Percentiles rank a stretch among this genome's conserved stretches.
Evolutionary conservation across 2,797 vertebrate species (phyloP).

Genomic region (Chloroceryle inda): DNA sequence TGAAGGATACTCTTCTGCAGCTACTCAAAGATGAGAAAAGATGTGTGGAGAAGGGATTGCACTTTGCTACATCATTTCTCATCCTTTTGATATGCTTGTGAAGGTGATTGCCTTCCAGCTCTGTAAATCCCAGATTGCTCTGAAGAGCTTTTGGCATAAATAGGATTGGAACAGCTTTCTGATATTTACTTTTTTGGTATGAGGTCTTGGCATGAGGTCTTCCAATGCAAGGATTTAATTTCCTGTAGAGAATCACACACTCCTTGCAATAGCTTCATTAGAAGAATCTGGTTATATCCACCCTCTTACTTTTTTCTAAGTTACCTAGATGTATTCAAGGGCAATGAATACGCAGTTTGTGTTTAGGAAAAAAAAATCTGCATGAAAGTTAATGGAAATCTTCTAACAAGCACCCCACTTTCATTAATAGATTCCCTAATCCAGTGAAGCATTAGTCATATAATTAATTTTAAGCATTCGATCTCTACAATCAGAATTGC

Average conservation of each 20-base stretch:
- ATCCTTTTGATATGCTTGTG: neutral
- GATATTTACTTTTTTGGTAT: neutral
- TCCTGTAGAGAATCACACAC: neutral
- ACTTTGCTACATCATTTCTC: neutral
- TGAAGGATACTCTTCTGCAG: neutral
- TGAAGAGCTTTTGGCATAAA: neutral
- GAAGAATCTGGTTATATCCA: neutral
- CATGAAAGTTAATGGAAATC: constrained; percentile 55
- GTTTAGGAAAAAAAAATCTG: constrained; percentile 19
- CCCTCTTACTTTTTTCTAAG: neutral
- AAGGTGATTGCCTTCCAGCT: accelerated
- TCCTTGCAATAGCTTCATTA: neutral
- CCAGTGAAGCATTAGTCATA: constrained; percentile 62
- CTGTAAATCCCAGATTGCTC: neutral
- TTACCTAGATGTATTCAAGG: constrained; percentile 16
- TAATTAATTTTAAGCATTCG: constrained; percentile 66
- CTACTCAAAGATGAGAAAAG: neutral
- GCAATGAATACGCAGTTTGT: constrained; percentile 46
- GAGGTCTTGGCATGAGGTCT: neutral
- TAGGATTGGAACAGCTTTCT: neutral
- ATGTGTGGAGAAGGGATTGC: neutral
- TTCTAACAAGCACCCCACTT: constrained; percentile 55
- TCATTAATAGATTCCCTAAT: constrained; percentile 66
- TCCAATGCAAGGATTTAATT: constrained; percentile 10
- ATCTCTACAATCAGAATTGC: constrained; percentile 66